Conservation (phyloP, 2,888 invertebrate genomes). For the Lysandra coridon region DNA sequence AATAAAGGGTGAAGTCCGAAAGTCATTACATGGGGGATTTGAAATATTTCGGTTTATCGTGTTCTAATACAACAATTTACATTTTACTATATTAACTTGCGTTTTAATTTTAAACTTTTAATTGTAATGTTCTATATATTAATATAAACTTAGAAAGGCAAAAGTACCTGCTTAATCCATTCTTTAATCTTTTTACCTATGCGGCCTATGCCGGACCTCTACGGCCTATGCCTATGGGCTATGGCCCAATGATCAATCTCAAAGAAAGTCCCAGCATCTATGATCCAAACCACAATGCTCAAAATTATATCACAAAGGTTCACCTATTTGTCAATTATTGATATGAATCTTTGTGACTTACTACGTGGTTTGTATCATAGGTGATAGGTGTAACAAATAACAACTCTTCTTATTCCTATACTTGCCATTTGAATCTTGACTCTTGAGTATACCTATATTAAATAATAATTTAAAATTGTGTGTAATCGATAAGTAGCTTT, state of each 20-base stretch:
- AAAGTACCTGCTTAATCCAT: neutral
- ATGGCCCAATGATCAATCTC: neutral
- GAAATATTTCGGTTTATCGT: conserved; percentile 1
- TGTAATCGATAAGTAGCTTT: conserved; percentile 74
- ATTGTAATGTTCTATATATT: no score
- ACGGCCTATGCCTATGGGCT: neutral
- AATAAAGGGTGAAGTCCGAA: neutral
- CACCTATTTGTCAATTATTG: no score
- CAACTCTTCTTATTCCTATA: no score
- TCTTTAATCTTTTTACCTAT: neutral
- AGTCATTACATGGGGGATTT: neutral
- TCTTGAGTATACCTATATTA: conserved; percentile 54
- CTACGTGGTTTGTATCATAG: no score
- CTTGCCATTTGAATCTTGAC: neutral
- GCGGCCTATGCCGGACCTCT: no score
- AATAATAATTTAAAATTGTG: conserved; percentile 58
- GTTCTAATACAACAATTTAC: neutral
- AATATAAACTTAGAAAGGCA: neutral
- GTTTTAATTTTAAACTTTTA: no score
- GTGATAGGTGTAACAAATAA: no score
- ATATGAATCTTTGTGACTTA: no score
- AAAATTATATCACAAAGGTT: no score
- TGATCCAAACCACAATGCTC: no score
- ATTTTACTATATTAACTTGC: neutral
- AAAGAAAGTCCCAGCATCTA: neutral